Evolutionary conservation across 2,113 vertebrate species (phyloP).

Genomic region (Rostratula benghalensis): DNA sequence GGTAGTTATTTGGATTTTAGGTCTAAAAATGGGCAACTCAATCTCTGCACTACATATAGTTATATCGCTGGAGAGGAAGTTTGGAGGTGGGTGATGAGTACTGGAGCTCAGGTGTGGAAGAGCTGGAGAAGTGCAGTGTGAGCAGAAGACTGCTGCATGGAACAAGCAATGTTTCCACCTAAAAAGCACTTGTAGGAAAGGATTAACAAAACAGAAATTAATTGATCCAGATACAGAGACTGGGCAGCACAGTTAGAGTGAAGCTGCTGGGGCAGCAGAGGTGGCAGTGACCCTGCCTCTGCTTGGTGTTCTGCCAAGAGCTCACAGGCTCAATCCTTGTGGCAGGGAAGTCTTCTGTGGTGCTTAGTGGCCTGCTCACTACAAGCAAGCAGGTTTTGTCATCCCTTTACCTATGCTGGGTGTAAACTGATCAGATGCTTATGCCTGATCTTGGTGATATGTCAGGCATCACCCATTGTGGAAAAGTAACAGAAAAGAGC

Average conservation of each 20-base stretch:
- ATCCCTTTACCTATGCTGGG: neutral
- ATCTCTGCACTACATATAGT: neutral
- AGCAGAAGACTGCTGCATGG: neutral
- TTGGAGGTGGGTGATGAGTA: neutral
- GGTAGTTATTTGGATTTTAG: neutral
- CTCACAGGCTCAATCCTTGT: fast-evolving
- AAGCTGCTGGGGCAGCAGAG: neutral
- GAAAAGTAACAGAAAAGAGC: neutral
- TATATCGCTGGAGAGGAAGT: neutral
- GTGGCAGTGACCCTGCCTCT: neutral
- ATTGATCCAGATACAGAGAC: neutral
- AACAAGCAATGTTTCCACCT: neutral
- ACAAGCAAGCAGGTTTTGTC: neutral
- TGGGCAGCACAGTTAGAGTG: neutral
- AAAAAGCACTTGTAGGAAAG: neutral
- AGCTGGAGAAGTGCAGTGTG: neutral
- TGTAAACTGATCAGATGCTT: neutral
- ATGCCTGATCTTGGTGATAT: neutral
- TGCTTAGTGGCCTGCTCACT: neutral
- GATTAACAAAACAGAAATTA: neutral
- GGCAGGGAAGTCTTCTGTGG: fast-evolving
- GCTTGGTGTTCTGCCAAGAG: neutral
- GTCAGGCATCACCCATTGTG: neutral
- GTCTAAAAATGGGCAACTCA: neutral
- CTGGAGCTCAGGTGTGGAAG: neutral